Conservation (phyloP, 1,140 invertebrate species). For the Eriosoma lanigerum region DNA sequence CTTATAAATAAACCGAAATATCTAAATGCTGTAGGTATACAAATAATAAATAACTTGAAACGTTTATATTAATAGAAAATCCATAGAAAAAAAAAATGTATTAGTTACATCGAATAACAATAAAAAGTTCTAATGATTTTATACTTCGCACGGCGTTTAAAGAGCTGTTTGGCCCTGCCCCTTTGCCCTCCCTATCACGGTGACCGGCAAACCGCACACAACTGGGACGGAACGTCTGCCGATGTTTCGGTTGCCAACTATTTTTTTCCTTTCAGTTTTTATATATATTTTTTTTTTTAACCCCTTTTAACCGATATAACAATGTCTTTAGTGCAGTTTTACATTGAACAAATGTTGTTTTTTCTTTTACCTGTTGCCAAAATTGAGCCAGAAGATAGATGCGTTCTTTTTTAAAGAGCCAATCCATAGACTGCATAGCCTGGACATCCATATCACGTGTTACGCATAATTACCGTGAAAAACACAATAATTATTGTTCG, state of each 20-base stretch:
- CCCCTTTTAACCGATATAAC: not conserved
- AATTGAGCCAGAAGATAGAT: slow-evolving; percentile 89
- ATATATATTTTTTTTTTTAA: slow-evolving; percentile 6
- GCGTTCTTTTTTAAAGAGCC: slow-evolving; percentile 91
- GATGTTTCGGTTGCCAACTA: slow-evolving; percentile 29
- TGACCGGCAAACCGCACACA: slow-evolving; percentile 30
- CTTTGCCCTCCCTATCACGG: slow-evolving; percentile 27
- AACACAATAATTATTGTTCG: slow-evolving; percentile 56
- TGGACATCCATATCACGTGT: slow-evolving; percentile 65
- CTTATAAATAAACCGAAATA: no score
- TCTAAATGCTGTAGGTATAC: no score
- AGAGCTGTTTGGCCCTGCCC: slow-evolving; percentile 38
- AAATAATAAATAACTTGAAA: no score
- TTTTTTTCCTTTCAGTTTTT: not conserved
- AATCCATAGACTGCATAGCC: slow-evolving; percentile 89
- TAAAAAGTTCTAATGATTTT: not conserved
- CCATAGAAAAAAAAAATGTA: no score
- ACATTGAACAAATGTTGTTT: not conserved
- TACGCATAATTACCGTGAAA: slow-evolving; percentile 51
- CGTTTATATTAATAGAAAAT: no score
- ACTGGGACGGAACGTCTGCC: slow-evolving; percentile 42
- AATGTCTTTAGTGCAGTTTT: not conserved
- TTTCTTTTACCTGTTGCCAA: slow-evolving; percentile 83
- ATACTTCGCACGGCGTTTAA: not conserved
- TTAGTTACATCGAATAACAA: slow-evolving; percentile 1